Percentiles rank a stretch among this genome's conserved stretches.
Evolutionary conservation across 2,888 invertebrate genomes (phyloP).

Genomic region (Azorinus chamasolen): DNA sequence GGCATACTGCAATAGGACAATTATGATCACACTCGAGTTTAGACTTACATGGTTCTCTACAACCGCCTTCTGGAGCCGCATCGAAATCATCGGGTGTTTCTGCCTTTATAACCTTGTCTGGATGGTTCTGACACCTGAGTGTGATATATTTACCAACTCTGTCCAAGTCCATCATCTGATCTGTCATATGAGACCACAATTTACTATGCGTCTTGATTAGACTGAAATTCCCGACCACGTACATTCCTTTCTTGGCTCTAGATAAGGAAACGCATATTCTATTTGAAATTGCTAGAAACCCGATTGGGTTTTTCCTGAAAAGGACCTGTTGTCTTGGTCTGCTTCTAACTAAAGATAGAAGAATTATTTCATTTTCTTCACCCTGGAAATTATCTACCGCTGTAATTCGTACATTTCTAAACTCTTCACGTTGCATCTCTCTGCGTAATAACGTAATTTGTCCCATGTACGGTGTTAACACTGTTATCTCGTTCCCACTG

Average conservation of each 20-base stretch:
- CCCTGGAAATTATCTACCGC: slow-evolving; percentile 85
- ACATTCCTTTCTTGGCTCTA: slow-evolving; percentile 83
- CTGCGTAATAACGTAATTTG: slow-evolving; percentile 76
- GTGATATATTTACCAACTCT: slow-evolving; percentile 55
- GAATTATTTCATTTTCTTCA: slow-evolving; percentile 85
- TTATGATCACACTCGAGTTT: slow-evolving; percentile 77
- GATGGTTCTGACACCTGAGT: slow-evolving; percentile 77
- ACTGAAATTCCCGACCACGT: slow-evolving; percentile 81
- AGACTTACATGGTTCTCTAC: slow-evolving; percentile 65
- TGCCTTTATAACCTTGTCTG: slow-evolving; percentile 40
- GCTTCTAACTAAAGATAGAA: slow-evolving; percentile 85
- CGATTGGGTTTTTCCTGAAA: slow-evolving; percentile 68
- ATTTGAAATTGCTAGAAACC: slow-evolving; percentile 81
- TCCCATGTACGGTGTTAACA: slow-evolving; percentile 82
- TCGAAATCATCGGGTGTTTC: slow-evolving; percentile 56
- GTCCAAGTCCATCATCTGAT: slow-evolving; percentile 55
- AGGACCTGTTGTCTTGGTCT: slow-evolving; percentile 69
- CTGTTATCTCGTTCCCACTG: slow-evolving; percentile 75
- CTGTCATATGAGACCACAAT: slow-evolving; percentile 63
- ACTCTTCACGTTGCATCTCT: slow-evolving; percentile 72
- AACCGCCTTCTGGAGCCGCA: slow-evolving; percentile 72
- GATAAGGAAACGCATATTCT: slow-evolving; percentile 84
- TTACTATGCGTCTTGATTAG: slow-evolving; percentile 36
- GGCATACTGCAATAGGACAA: slow-evolving; percentile 78
- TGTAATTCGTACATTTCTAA: slow-evolving; percentile 76